Conservation (phyloP, 1,140 invertebrate genomes). For the Trichoplusia ni region DNA sequence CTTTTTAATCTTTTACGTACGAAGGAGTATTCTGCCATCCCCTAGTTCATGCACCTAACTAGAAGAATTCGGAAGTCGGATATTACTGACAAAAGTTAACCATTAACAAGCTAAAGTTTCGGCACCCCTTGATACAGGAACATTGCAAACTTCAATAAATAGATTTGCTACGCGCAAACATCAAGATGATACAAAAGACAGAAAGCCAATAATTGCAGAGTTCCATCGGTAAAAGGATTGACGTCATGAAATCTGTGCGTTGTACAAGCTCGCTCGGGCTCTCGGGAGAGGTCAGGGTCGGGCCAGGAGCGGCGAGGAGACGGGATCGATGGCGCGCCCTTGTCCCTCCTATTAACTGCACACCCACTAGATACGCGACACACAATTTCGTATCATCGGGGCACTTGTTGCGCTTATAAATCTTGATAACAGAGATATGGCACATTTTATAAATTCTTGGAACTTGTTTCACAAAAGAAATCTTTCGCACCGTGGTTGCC, state of each 20-base stretch:
- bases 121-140: too few relatives aligned
- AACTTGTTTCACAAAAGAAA: too few relatives aligned
- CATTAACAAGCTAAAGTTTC: too few relatives aligned
- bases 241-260: conserved; percentile 40
- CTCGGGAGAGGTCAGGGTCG: conserved; percentile 54
- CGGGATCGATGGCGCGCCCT: conserved; percentile 51
- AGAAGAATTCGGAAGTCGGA: too few relatives aligned
- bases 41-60: too few relatives aligned
- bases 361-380: neutral
- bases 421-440: too few relatives aligned
- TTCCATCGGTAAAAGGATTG: conserved; percentile 13
- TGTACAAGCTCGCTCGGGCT: conserved; percentile 1
- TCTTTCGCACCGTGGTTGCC: too few relatives aligned
- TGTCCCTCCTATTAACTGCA: conserved; percentile 38
- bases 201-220: conserved; percentile 1
- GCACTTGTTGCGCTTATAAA: neutral
- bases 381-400: neutral
- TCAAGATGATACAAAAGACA: neutral
- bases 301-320: conserved; percentile 42
- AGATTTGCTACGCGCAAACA: too few relatives aligned
- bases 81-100: too few relatives aligned
- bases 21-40: too few relatives aligned
- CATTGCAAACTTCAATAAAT: neutral
- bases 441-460: too few relatives aligned
- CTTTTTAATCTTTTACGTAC: too few relatives aligned